Evolutionary conservation across 92 coral and sea anemone species (phyloP).

Genomic region (Isaurus tuberculatus): DNA sequence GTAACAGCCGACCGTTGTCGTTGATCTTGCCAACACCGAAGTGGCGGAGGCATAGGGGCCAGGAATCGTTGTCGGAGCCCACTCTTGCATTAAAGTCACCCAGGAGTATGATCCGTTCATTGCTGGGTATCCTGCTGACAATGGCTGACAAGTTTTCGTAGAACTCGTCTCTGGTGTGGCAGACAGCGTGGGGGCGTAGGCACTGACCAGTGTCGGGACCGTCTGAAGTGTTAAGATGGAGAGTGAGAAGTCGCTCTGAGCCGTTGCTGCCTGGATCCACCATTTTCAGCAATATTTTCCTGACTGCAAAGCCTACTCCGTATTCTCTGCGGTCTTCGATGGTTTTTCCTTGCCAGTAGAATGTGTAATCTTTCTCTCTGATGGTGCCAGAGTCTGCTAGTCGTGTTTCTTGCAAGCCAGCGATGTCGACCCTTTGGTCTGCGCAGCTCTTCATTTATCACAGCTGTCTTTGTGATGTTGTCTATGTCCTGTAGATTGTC

Average conservation of each 20-base stretch:
- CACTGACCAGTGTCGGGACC: background rate
- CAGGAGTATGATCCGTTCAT: no score
- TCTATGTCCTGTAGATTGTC: slow-evolving; percentile 40
- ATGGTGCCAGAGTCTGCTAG: slow-evolving; percentile 54
- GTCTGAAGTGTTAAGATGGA: background rate
- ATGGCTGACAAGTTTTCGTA: no score
- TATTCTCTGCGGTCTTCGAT: background rate
- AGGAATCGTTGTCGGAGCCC: no score
- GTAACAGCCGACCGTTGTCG: no score
- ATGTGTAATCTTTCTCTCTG: slow-evolving; percentile 31
- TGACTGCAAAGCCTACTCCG: background rate
- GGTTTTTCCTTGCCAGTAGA: slow-evolving; percentile 1
- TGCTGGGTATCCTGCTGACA: no score
- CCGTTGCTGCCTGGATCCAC: background rate
- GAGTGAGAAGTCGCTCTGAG: background rate
- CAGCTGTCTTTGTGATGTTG: slow-evolving; percentile 45
- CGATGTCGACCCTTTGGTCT: slow-evolving; percentile 44
- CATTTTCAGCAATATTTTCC: background rate
- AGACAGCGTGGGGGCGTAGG: background rate
- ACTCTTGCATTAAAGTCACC: no score
- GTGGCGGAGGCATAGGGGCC: no score
- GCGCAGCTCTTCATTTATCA: background rate
- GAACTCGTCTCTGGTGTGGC: background rate
- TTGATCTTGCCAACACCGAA: no score
- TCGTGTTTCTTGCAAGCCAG: slow-evolving; percentile 34